Conservation (phyloP, 2,888 invertebrate genomes). For the Agonopterix subpropinquella region DNA sequence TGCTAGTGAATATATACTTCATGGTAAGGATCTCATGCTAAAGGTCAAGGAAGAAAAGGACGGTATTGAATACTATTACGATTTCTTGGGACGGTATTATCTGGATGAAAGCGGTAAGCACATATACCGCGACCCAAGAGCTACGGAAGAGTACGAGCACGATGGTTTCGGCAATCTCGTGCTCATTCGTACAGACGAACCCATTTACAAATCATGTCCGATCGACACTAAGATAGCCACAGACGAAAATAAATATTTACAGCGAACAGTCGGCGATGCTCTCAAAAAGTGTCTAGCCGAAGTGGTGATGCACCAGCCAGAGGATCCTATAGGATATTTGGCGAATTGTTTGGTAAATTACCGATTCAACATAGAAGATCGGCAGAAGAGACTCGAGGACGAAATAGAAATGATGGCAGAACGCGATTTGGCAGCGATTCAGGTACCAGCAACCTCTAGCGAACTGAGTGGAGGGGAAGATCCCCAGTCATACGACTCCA, state of each 20-base stretch:
- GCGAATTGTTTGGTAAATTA: conserved; percentile 46
- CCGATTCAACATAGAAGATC: conserved; percentile 54
- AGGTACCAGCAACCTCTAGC: not conserved
- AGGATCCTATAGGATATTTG: conserved; percentile 61
- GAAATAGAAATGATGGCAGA: conserved; percentile 15
- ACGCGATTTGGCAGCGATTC: conserved; percentile 5
- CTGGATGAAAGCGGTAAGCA: conserved; percentile 52
- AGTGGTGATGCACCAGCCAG: conserved; percentile 53
- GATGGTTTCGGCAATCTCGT: conserved; percentile 67
- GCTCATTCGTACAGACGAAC: conserved; percentile 50
- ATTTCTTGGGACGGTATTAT: conserved; percentile 61
- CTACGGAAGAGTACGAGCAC: conserved; percentile 60
- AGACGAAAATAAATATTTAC: conserved; percentile 62
- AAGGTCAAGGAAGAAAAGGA: conserved; percentile 56
- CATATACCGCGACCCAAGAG: conserved; percentile 55
- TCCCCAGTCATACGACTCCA: not conserved
- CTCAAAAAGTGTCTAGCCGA: conserved; percentile 55
- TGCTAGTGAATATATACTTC: conserved; percentile 59
- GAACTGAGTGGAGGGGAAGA: not conserved
- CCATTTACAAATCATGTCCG: conserved; percentile 54
- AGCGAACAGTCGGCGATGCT: conserved; percentile 50
- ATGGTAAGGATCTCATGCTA: conserved; percentile 48
- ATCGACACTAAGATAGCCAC: conserved; percentile 47
- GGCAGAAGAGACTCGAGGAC: conserved; percentile 10
- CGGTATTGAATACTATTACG: conserved; percentile 53